phyloP scores from a whole-genome alignment of 2,113 vertebrate species.

The Uria aalge region DNA sequence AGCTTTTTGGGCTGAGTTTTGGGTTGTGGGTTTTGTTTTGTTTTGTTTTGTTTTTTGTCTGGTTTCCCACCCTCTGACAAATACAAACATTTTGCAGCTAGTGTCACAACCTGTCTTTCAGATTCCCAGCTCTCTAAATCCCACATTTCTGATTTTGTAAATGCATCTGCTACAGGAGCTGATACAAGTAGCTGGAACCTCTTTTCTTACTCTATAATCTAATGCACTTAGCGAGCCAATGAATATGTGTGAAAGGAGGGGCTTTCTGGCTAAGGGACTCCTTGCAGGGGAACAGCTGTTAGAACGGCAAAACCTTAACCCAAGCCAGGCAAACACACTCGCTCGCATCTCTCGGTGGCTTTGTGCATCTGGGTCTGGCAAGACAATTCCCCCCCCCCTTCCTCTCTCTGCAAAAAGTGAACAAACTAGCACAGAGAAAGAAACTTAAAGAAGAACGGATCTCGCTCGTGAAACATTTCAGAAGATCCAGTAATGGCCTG shows the following conservation, averaged over 20 bases:
- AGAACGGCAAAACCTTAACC: neutral
- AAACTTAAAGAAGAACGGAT: neutral
- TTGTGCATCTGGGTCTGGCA: neutral
- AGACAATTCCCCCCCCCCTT: neutral
- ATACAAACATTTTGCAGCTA: neutral
- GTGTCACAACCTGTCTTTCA: neutral
- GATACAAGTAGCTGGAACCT: slow-evolving; percentile 19
- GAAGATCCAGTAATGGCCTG: slow-evolving; percentile 34
- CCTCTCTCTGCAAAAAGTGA: neutral
- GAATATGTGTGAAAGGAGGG: slow-evolving; percentile 58
- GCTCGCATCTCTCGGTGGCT: neutral
- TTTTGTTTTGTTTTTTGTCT: neutral
- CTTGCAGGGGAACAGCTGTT: slow-evolving; percentile 25
- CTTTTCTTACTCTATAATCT: neutral
- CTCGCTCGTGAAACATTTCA: neutral
- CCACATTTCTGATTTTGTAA: neutral
- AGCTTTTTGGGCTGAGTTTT: neutral
- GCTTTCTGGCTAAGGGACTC: slow-evolving; percentile 53
- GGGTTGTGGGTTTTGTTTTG: too few relatives aligned
- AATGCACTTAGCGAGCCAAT: slow-evolving; percentile 59
- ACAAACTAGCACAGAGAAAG: neutral
- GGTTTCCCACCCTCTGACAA: neutral
- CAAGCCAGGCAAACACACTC: neutral
- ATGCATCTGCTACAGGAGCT: neutral
- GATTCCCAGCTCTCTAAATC: neutral